Evolutionary conservation across 2,797 vertebrate species (phyloP).

Genomic region (Lateolabrax maculatus): DNA sequence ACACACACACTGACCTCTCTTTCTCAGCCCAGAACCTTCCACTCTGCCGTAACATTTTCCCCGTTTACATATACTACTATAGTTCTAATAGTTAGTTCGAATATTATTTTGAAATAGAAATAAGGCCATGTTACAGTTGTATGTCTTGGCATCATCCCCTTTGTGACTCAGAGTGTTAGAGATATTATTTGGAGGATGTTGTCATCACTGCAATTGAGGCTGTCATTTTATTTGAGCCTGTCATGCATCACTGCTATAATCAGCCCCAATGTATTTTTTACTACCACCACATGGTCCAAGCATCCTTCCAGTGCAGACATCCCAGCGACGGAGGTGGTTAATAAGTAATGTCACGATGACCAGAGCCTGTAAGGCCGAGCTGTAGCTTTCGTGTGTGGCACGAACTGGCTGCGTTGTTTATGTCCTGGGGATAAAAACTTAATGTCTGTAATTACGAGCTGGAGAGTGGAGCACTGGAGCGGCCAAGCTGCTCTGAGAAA

Average conservation of each 20-base stretch:
- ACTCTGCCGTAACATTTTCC: neutral
- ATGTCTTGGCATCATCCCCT: constrained; percentile 34
- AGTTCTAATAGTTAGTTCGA: neutral
- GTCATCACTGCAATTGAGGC: constrained; percentile 56
- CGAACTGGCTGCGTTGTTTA: constrained; percentile 59
- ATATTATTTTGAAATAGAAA: constrained; percentile 13
- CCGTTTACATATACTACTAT: neutral
- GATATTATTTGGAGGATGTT: constrained; percentile 58
- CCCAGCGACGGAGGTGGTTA: constrained; percentile 42
- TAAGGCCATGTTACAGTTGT: constrained; percentile 27
- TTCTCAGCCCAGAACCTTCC: constrained; percentile 43
- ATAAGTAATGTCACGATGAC: constrained; percentile 57
- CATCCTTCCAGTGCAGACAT: constrained; percentile 29
- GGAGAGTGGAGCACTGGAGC: constrained; percentile 54
- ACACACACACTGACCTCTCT: constrained; percentile 35
- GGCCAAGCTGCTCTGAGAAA: constrained; percentile 59
- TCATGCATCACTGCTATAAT: constrained; percentile 57
- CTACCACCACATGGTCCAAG: constrained; percentile 25
- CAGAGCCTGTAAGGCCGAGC: constrained; percentile 38
- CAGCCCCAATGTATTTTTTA: constrained; percentile 37
- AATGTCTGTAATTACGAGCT: constrained; percentile 72
- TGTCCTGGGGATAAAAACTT: constrained; percentile 60
- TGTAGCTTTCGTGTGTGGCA: constrained; percentile 61
- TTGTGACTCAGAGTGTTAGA: constrained; percentile 60
- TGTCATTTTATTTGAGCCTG: constrained; percentile 48